A percentile compares a stretch with the other conserved stretches of the same genome.
Conservation (phyloP, 2,797 vertebrate species). For the Rhinatrema bivittatum region DNA sequence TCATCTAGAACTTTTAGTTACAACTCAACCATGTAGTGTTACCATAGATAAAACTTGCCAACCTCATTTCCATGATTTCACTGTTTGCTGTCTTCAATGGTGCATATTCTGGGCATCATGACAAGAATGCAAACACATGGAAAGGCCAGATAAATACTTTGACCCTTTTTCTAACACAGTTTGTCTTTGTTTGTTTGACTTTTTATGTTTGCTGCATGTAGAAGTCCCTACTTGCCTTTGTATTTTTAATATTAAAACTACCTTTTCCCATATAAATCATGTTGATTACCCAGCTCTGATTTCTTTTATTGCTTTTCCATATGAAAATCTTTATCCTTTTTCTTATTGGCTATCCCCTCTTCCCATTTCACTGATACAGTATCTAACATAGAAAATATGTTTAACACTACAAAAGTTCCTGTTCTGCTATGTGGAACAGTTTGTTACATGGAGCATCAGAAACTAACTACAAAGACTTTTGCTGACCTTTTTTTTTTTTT, state of each 20-base stretch:
- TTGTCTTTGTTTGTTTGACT: slow-evolving; percentile 43
- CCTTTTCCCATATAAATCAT: slow-evolving; percentile 1
- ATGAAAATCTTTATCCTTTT: slow-evolving; percentile 19
- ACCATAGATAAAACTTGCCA: slow-evolving; percentile 43
- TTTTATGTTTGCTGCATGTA: slow-evolving; percentile 51
- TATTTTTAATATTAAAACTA: slow-evolving; percentile 12
- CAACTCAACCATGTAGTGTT: slow-evolving; percentile 47
- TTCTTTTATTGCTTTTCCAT: slow-evolving; percentile 14
- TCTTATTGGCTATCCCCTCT: slow-evolving; percentile 12
- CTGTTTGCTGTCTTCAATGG: slow-evolving; percentile 40
- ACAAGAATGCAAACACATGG: slow-evolving; percentile 43
- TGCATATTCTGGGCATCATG: slow-evolving; percentile 36
- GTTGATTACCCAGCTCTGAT: slow-evolving; percentile 17
- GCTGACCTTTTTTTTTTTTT: slow-evolving; percentile 14
- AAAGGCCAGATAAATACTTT: slow-evolving; percentile 31
- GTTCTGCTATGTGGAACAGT: slow-evolving; percentile 17
- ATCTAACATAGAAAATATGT: slow-evolving; percentile 11
- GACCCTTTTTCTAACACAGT: slow-evolving; percentile 46
- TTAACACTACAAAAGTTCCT: slow-evolving; percentile 5
- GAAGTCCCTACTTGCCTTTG: slow-evolving; percentile 25
- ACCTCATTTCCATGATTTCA: slow-evolving; percentile 33
- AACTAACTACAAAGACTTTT: slow-evolving; percentile 4
- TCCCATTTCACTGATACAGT: slow-evolving; percentile 19
- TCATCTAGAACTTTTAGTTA: slow-evolving; percentile 67
- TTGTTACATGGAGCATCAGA: slow-evolving; percentile 9